phyloP scores from a whole-genome alignment of 2,113 vertebrate species.

The Phocoena phocoena region DNA sequence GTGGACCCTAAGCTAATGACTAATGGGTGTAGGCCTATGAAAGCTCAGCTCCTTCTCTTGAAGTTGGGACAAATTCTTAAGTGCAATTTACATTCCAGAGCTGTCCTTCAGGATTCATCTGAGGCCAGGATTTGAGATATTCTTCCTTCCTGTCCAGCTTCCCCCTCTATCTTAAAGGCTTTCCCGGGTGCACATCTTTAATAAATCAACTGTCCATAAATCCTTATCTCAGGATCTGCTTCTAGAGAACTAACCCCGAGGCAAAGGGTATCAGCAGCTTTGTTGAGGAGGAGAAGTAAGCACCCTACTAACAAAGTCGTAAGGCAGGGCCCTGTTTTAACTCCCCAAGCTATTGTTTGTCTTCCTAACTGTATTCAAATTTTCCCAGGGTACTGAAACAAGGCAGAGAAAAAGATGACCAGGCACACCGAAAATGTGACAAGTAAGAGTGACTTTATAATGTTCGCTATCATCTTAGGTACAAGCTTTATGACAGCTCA shows the following conservation, averaged over 20 bases:
- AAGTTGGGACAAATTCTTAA: background rate
- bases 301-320: background rate
- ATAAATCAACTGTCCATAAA: background rate
- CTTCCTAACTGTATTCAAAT: background rate
- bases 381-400: background rate
- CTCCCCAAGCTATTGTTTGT: background rate
- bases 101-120: background rate
- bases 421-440: background rate
- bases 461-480: background rate
- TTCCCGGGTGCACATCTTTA: background rate
- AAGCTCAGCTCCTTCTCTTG: background rate
- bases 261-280: background rate
- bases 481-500: background rate
- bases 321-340: background rate
- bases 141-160: background rate
- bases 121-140: background rate
- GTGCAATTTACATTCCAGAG: background rate
- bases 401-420: background rate
- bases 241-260: background rate
- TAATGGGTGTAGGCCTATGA: background rate
- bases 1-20: background rate
- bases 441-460: background rate
- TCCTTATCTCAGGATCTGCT: background rate
- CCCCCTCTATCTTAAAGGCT: background rate
- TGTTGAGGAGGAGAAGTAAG: background rate